These are phyloP conservation scores for Struthio camelus DNA, from an alignment of 2,113 vertebrate genomes.

Conservation along the genomic window DNA sequence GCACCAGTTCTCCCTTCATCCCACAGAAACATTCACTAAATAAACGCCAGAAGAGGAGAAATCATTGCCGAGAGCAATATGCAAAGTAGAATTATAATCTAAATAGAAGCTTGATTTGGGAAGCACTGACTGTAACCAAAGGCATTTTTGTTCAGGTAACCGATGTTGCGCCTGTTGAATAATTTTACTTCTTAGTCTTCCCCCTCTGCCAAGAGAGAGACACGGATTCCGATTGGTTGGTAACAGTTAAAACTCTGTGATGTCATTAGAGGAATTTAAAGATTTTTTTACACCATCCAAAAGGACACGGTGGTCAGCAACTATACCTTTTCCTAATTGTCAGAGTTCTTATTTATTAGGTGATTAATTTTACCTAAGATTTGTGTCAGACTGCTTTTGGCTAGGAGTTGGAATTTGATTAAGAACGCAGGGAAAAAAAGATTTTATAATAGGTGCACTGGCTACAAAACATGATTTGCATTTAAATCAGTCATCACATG, in stretches of 20 bases:
- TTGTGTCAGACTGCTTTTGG: background rate
- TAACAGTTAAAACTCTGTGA: background rate
- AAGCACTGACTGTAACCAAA: background rate
- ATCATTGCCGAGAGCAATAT: background rate
- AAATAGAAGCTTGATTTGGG: background rate
- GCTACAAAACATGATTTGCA: background rate
- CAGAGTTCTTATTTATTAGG: background rate
- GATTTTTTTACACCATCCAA: background rate
- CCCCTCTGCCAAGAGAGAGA: background rate
- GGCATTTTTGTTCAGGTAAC: background rate
- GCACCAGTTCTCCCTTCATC: fast-evolving
- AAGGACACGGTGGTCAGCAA: background rate
- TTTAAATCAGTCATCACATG: background rate
- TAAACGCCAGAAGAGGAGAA: background rate
- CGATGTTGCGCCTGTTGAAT: background rate
- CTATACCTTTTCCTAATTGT: background rate
- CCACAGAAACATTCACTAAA: no score
- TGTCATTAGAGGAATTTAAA: background rate
- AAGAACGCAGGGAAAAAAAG: background rate
- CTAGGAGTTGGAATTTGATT: background rate
- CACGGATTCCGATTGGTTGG: background rate
- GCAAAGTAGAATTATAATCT: background rate
- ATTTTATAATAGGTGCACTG: background rate
- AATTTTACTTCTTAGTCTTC: background rate
- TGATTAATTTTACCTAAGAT: background rate